These are phyloP conservation scores for Leuctra nigra DNA, from an alignment of 2,888 invertebrate genomes.

Conservation along the genomic window DNA sequence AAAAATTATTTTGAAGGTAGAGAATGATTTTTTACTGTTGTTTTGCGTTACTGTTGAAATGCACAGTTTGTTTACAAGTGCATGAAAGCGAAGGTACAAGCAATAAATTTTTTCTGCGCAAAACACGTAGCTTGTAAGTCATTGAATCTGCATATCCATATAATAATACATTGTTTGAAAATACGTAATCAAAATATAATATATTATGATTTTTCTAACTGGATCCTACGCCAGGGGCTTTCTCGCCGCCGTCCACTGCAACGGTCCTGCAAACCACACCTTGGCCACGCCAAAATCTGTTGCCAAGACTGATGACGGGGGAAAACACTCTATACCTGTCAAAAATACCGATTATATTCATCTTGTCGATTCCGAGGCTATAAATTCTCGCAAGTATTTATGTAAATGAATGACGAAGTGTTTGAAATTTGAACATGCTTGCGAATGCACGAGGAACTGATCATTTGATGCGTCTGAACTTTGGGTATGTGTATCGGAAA, in stretches of 20 bases:
- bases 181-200: not conserved
- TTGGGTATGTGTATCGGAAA: too few species aligned
- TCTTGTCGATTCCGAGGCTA: not conserved
- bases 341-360: too few species aligned
- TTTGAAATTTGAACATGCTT: not conserved
- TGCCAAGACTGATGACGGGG: slow-evolving; percentile 3
- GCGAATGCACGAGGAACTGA: too few species aligned
- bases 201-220: not conserved
- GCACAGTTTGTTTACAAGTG: too few species aligned
- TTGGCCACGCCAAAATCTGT: slow-evolving; percentile 1
- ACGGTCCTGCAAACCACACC: slow-evolving; percentile 9
- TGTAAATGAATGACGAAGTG: not conserved
- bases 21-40: too few species aligned
- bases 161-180: not conserved
- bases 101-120: too few species aligned
- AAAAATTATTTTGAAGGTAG: too few species aligned
- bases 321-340: not conserved
- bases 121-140: too few species aligned
- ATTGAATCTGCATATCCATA: too few species aligned
- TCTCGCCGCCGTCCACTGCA: not conserved
- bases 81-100: too few species aligned
- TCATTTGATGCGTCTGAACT: too few species aligned
- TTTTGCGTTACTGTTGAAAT: too few species aligned
- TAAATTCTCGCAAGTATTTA: not conserved
- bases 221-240: not conserved